Evolutionary conservation across 2,797 vertebrate genomes (phyloP).

Genomic region (Halcyon leucocephala): DNA sequence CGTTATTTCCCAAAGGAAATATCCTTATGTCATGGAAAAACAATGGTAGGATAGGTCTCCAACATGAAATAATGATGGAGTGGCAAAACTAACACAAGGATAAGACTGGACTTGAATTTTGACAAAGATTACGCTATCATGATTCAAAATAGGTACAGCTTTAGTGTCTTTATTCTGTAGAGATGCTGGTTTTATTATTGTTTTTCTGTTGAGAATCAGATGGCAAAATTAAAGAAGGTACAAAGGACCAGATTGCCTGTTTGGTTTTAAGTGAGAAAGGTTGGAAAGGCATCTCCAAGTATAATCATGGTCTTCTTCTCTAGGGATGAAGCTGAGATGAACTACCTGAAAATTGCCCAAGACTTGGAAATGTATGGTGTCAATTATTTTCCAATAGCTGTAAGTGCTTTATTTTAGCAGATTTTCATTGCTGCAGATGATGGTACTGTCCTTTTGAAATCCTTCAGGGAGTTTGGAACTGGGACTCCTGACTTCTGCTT

Average conservation of each 20-base stretch:
- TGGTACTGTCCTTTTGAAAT: neutral
- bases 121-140: neutral
- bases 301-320: conserved; percentile 8
- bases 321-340: conserved; percentile 94
- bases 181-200: neutral
- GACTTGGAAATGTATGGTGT: conserved; percentile 95
- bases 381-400: conserved; percentile 92
- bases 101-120: conserved; percentile 5
- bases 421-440: neutral
- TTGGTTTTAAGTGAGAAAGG: neutral
- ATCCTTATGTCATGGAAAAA: neutral
- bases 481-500: neutral
- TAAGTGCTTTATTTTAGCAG: conserved; percentile 76
- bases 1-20: neutral
- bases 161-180: neutral
- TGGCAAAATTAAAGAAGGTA: neutral
- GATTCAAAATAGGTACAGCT: neutral
- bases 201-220: neutral
- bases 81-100: neutral
- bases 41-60: neutral
- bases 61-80: neutral
- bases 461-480: neutral
- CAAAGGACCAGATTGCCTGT: neutral
- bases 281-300: neutral
- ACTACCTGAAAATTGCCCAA: conserved; percentile 93